phyloP scores from a whole-genome alignment of 1,140 invertebrate species.

The Helicoverpa armigera region DNA sequence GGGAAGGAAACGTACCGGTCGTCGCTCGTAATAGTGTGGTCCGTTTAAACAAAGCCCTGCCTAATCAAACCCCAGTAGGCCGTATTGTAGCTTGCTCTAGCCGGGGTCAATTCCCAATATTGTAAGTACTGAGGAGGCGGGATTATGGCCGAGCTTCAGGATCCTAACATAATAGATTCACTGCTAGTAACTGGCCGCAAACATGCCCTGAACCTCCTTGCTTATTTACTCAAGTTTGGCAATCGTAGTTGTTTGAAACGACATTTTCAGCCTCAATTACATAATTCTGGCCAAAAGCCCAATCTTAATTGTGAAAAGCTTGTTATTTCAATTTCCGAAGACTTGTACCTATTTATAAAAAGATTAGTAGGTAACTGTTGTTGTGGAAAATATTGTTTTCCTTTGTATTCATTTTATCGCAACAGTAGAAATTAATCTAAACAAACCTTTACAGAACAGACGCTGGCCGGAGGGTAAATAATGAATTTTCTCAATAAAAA shows the following conservation, averaged over 20 bases:
- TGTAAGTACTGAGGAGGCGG: constrained; percentile 54
- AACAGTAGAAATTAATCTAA: too few species aligned
- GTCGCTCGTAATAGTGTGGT: constrained; percentile 21
- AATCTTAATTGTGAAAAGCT: not conserved
- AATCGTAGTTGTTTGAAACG: not conserved
- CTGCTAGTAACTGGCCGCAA: constrained; percentile 55
- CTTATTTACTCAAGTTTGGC: not conserved
- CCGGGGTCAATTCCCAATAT: constrained; percentile 61
- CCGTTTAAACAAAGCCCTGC: constrained; percentile 52
- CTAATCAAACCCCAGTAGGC: constrained; percentile 56
- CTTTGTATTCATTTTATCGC: too few species aligned
- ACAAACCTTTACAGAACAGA: not conserved
- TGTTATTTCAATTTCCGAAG: too few species aligned
- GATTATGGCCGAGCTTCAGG: constrained; percentile 58
- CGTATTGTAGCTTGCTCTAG: constrained; percentile 13
- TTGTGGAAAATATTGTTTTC: too few species aligned
- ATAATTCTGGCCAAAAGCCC: not conserved
- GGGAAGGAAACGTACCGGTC: not conserved
- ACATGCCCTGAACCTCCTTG: not conserved
- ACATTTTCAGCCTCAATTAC: not conserved
- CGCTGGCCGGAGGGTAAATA: constrained; percentile 2
- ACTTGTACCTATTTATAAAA: too few species aligned
- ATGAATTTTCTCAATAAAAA: constrained; percentile 37
- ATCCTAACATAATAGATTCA: constrained; percentile 62
- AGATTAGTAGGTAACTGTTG: too few species aligned